These are phyloP conservation scores for Pseudorhiza aurosa DNA, from an alignment of 30 jellyfish, hydroid and myxozoan genomes.

Conservation along the genomic window DNA sequence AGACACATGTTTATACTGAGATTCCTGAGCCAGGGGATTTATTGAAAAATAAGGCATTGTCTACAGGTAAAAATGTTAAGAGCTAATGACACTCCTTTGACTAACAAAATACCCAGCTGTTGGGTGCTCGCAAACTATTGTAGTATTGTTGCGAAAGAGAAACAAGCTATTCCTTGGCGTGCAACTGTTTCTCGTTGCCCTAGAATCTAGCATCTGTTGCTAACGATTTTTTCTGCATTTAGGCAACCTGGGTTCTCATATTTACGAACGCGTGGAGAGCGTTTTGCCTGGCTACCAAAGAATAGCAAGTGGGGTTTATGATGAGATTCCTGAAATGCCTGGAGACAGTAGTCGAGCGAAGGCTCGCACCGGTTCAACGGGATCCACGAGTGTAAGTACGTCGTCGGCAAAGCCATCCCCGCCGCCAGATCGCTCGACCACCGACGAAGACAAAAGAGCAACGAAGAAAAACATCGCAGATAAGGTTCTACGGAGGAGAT, in stretches of 20 bases:
- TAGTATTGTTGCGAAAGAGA: no score
- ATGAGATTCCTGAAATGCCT: slow-evolving; percentile 39
- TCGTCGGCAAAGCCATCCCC: slow-evolving; percentile 34
- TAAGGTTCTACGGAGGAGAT: slow-evolving; percentile 49
- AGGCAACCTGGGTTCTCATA: slow-evolving; percentile 48
- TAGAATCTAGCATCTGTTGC: no score
- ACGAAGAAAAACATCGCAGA: slow-evolving; percentile 1
- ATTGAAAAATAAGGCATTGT: slow-evolving; percentile 35
- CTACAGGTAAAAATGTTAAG: slow-evolving; percentile 23
- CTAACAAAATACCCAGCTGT: no score
- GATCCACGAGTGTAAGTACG: slow-evolving; percentile 21
- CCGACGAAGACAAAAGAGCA: slow-evolving; percentile 12
- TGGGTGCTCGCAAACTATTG: no score
- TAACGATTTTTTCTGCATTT: neutral
- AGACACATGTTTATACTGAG: slow-evolving; percentile 28
- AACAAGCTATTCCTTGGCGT: no score
- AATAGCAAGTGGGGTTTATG: slow-evolving; percentile 46
- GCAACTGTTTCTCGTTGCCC: no score
- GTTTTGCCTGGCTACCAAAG: neutral
- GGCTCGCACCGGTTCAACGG: slow-evolving; percentile 46
- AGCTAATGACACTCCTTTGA: no score
- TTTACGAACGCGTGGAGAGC: slow-evolving; percentile 44
- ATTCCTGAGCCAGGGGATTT: slow-evolving; percentile 54
- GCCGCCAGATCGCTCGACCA: neutral
- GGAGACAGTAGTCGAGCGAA: neutral